A percentile compares a stretch with the other conserved stretches of the same genome.
These are phyloP conservation scores for Homarus americanus DNA, from an alignment of 1,140 invertebrate species.

Conservation along the genomic window DNA sequence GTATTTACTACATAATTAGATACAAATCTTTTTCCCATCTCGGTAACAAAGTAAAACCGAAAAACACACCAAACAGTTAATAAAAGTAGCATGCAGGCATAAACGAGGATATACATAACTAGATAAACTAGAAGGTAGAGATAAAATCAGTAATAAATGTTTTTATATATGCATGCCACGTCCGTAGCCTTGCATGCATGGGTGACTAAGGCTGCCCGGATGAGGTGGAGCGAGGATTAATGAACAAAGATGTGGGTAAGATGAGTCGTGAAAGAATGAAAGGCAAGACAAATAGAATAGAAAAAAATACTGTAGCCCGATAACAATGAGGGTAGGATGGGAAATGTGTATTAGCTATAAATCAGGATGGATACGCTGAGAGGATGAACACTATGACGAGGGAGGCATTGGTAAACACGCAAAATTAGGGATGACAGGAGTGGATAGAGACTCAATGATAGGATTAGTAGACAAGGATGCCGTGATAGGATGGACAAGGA, in stretches of 20 bases:
- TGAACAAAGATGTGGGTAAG: background rate
- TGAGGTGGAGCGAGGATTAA: background rate
- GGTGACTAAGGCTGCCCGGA: background rate
- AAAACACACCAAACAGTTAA: background rate
- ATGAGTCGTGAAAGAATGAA: background rate
- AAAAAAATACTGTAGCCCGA: background rate
- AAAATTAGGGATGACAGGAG: too few species aligned
- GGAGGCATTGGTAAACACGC: too few species aligned
- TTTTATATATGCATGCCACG: background rate
- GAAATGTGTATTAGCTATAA: too few species aligned
- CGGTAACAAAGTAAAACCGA: background rate
- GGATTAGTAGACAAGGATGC: too few species aligned
- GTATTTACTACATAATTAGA: background rate
- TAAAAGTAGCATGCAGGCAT: background rate
- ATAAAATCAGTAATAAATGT: background rate
- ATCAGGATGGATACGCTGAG: too few species aligned
- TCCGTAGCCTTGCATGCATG: background rate
- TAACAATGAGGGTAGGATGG: too few species aligned
- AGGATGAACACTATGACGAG: too few species aligned
- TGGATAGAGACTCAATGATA: too few species aligned
- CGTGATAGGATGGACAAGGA: too few species aligned
- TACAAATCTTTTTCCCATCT: background rate
- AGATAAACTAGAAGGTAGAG: background rate
- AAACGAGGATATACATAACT: background rate
- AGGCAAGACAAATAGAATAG: background rate